A percentile compares a stretch with the other conserved stretches of the same genome.
Conservation (phyloP, 2,888 invertebrate species). For the Drosophila mulleri region DNA sequence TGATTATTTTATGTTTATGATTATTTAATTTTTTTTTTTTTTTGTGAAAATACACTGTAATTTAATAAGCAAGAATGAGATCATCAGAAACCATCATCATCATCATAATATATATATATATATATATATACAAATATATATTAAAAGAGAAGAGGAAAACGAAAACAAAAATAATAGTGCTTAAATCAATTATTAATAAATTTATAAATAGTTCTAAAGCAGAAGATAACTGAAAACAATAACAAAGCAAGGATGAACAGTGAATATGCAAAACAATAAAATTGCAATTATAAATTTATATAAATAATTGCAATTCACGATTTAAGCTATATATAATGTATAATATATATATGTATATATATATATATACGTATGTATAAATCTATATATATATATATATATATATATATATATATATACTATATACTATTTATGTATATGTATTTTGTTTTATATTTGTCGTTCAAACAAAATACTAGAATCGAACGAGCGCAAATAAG, state of each 20-base stretch:
- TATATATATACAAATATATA: background rate
- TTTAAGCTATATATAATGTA: conserved; percentile 42
- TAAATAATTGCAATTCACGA: conserved; percentile 58
- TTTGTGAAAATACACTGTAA: conserved; percentile 38
- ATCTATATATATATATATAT: conserved; percentile 38
- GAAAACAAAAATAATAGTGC: conserved; percentile 53
- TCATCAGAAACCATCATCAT: conserved; percentile 33
- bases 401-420: conserved; percentile 56
- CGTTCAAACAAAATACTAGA: conserved; percentile 63
- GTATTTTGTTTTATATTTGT: conserved; percentile 70
- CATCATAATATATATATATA: conserved; percentile 2
- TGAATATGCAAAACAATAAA: conserved; percentile 73
- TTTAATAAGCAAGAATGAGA: conserved; percentile 45
- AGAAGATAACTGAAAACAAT: conserved; percentile 59
- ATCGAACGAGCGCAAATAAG: conserved; percentile 40
- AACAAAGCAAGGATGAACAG: conserved; percentile 65
- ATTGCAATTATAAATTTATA: conserved; percentile 62
- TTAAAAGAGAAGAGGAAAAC: background rate
- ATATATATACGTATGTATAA: conserved; percentile 43
- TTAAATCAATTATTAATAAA: conserved; percentile 70
- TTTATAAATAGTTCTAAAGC: conserved; percentile 54
- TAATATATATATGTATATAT: conserved; percentile 25
- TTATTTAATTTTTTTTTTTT: conserved; percentile 26
- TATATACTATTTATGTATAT: conserved; percentile 49
- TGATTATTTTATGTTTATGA: conserved; percentile 10